Evolutionary conservation across 2,797 vertebrate genomes (phyloP).

Genomic region (Artibeus lituratus): DNA sequence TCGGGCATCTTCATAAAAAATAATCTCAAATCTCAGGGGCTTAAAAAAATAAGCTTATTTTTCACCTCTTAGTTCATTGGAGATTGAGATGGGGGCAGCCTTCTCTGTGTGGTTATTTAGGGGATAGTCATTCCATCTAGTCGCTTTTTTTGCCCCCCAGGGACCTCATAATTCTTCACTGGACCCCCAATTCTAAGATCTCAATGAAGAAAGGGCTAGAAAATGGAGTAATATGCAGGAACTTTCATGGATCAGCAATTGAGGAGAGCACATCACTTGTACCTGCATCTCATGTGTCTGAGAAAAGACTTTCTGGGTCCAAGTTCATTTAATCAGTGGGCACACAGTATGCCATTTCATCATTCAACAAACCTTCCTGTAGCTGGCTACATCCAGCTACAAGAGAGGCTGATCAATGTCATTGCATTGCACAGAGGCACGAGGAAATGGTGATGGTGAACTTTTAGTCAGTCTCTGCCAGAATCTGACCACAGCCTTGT

Average conservation of each 20-base stretch:
- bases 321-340: background rate
- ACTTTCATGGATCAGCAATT: background rate
- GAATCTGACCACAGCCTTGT: background rate
- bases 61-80: background rate
- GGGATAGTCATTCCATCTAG: background rate
- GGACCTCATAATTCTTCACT: background rate
- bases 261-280: rapidly evolving
- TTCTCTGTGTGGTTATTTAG: background rate
- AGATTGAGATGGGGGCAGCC: rapidly evolving
- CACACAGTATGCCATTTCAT: background rate
- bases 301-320: background rate
- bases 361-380: background rate
- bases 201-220: background rate
- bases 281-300: background rate
- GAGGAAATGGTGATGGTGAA: background rate
- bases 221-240: background rate
- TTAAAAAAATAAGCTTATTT: conserved; percentile 1
- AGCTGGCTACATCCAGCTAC: background rate
- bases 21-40: background rate
- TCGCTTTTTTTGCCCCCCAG: background rate
- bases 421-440: background rate
- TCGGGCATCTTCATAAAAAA: background rate
- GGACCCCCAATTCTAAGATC: background rate
- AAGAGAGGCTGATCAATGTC: background rate
- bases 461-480: background rate